These are phyloP conservation scores for Rhamnusium bicolor DNA, from an alignment of 2,888 invertebrate genomes.

Conservation along the genomic window DNA sequence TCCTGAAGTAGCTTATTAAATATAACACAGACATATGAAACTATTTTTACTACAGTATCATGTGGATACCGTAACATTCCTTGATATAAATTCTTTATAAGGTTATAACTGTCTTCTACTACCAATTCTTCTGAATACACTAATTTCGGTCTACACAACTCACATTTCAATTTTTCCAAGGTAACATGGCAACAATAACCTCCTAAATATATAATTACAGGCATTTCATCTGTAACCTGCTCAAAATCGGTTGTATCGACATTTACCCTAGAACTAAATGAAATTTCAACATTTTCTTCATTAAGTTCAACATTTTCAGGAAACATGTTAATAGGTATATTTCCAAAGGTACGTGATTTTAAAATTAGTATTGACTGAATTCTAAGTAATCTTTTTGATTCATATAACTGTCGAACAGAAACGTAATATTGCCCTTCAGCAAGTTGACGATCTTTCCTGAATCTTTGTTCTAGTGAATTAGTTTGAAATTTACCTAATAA, in stretches of 20 bases:
- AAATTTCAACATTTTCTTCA: background rate
- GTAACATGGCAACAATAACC: background rate
- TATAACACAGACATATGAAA: background rate
- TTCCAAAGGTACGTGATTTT: conserved; percentile 23
- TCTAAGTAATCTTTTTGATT: conserved; percentile 26
- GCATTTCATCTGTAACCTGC: background rate
- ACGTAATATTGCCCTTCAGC: conserved; percentile 31
- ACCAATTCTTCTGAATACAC: background rate
- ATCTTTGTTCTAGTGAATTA: conserved; percentile 17
- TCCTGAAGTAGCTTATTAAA: background rate
- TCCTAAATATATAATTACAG: background rate
- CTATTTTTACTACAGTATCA: background rate
- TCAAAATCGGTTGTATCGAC: background rate
- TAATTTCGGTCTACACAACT: background rate
- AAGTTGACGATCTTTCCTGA: conserved; percentile 35
- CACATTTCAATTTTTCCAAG: background rate
- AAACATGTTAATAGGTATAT: background rate
- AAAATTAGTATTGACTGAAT: conserved; percentile 37
- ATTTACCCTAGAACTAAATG: too few relatives aligned
- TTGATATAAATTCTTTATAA: background rate
- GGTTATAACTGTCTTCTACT: conserved; percentile 2
- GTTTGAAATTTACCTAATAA: conserved; percentile 27
- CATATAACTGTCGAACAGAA: conserved; percentile 33
- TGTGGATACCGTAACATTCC: background rate
- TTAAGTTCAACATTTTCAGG: background rate